Conservation (phyloP, 2,888 invertebrate genomes). For the Fragum fragum region DNA sequence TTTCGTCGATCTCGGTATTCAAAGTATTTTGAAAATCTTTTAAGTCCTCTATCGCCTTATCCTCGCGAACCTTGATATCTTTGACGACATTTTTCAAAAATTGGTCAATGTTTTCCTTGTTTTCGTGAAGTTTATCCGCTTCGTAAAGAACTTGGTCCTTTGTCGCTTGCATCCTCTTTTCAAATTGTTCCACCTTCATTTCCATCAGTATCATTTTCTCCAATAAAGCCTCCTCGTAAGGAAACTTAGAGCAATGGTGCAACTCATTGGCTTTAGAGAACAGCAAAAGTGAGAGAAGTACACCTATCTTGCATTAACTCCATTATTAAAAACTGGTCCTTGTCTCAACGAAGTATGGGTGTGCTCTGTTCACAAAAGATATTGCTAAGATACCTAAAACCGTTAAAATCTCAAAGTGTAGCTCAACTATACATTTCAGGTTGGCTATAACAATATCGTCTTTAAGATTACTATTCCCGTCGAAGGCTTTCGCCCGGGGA, state of each 20-base stretch:
- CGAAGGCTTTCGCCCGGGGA: too few relatives aligned
- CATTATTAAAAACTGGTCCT: too few relatives aligned
- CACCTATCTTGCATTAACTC: too few relatives aligned
- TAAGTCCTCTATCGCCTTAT: neutral
- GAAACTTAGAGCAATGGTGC: neutral
- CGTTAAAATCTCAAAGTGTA: too few relatives aligned
- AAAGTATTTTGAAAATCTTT: neutral
- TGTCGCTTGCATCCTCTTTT: neutral
- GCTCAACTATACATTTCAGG: too few relatives aligned
- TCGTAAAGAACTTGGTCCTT: neutral
- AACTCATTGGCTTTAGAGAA: neutral
- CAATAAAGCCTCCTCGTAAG: slow-evolving; percentile 4
- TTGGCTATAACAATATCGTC: too few relatives aligned
- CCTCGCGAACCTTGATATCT: neutral
- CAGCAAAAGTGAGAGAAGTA: neutral
- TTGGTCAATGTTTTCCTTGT: neutral
- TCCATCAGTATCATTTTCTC: slow-evolving; percentile 5
- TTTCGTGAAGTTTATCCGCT: neutral
- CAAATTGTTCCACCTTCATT: slow-evolving; percentile 3
- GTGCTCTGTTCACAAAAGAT: too few relatives aligned
- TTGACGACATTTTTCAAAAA: neutral
- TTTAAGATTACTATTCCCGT: too few relatives aligned
- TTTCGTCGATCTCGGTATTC: neutral
- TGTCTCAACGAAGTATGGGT: too few relatives aligned
- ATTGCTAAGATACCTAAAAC: too few relatives aligned